These are phyloP conservation scores for Sciurus niger DNA, from an alignment of 2,113 vertebrate genomes.

Conservation along the genomic window DNA sequence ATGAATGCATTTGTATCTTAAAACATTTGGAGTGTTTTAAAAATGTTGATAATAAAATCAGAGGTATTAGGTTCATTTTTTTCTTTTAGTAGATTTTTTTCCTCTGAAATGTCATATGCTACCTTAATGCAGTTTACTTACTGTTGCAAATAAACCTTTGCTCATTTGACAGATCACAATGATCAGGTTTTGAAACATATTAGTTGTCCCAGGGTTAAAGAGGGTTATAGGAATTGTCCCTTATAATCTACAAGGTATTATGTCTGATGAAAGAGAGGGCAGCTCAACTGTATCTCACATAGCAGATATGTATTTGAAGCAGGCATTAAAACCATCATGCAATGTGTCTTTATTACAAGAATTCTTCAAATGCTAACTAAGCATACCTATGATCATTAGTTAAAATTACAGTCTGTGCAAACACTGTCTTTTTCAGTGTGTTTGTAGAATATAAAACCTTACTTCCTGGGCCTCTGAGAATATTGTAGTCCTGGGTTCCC, in stretches of 20 bases:
- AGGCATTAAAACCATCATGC: background rate
- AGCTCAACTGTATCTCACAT: background rate
- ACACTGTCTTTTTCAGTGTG: background rate
- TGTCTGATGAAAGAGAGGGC: background rate
- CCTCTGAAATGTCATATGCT: background rate
- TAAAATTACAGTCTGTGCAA: background rate
- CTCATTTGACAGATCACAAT: background rate
- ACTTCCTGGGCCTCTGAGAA: background rate
- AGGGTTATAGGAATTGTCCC: background rate
- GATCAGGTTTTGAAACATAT: background rate
- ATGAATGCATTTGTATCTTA: background rate
- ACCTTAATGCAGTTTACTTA: background rate
- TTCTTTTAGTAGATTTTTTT: background rate
- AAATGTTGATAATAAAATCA: background rate
- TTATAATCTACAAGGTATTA: background rate
- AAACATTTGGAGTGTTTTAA: background rate
- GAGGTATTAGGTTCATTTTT: background rate
- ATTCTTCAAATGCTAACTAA: slow-evolving; percentile 16
- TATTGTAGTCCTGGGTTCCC: background rate
- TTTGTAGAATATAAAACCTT: background rate
- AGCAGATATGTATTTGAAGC: background rate
- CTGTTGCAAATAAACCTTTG: background rate
- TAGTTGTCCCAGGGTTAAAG: background rate
- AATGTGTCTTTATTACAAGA: background rate
- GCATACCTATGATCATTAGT: background rate